A percentile compares a stretch with the other conserved stretches of the same genome.
phyloP scores from a whole-genome alignment of 2,797 vertebrate species.

The Darevskia nairensis region DNA sequence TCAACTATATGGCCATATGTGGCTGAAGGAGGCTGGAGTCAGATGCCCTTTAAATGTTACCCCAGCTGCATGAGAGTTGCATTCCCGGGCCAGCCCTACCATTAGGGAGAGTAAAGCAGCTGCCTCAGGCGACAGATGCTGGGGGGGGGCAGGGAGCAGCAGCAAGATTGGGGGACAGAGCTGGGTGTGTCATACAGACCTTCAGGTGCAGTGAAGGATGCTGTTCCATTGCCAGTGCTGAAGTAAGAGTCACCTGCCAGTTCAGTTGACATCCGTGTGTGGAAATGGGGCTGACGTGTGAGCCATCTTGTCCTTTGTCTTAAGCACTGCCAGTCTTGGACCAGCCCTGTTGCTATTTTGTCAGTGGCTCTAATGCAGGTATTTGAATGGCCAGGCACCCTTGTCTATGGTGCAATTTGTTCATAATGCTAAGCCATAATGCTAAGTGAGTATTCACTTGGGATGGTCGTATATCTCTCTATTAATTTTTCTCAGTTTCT shows the following conservation, averaged over 20 bases:
- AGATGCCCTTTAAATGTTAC: background rate
- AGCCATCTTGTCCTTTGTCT: background rate
- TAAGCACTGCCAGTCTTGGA: background rate
- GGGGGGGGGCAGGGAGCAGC: too few relatives aligned
- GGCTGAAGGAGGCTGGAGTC: background rate
- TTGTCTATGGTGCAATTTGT: too few relatives aligned
- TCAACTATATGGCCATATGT: background rate
- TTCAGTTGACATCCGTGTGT: background rate
- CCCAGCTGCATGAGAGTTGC: background rate
- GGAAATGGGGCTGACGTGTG: background rate
- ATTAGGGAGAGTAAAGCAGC: background rate
- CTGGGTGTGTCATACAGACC: background rate
- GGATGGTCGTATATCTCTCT: too few relatives aligned
- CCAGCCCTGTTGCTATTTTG: background rate
- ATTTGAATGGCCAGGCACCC: too few relatives aligned
- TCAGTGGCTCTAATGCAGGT: background rate
- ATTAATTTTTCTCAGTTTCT: too few relatives aligned
- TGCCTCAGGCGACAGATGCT: too few relatives aligned
- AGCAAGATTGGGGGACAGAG: background rate
- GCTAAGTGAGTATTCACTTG: too few relatives aligned
- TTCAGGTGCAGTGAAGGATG: background rate
- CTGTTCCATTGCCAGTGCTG: background rate
- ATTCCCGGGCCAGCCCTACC: background rate
- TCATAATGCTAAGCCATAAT: too few relatives aligned
- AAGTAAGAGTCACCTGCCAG: background rate